A percentile compares a stretch with the other conserved stretches of the same genome.
These are phyloP conservation scores for Congeria kusceri DNA, from an alignment of 2,888 invertebrate genomes.

Conservation along the genomic window DNA sequence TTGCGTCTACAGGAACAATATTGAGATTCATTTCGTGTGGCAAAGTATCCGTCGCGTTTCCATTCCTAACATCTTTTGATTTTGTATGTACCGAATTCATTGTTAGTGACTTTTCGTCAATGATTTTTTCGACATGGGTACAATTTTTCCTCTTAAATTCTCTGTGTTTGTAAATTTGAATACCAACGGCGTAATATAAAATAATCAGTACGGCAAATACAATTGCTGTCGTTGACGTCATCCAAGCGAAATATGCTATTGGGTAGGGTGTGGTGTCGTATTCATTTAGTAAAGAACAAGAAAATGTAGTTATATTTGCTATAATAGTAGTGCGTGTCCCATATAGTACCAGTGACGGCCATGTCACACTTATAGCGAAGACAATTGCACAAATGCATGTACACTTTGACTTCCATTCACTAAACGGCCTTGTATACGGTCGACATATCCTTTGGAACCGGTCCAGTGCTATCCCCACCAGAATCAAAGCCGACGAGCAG, in stretches of 20 bases:
- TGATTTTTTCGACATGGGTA: conserved; percentile 46
- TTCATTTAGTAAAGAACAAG: conserved; percentile 58
- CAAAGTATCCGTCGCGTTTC: too few species aligned
- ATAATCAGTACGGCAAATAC: conserved; percentile 59
- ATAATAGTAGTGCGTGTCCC: conserved; percentile 62
- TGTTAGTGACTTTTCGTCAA: conserved; percentile 47
- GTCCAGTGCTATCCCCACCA: conserved; percentile 70
- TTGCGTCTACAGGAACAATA: too few species aligned
- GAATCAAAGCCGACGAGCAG: conserved; percentile 67
- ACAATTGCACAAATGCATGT: conserved; percentile 65
- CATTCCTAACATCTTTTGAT: background rate
- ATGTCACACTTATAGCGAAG: conserved; percentile 52
- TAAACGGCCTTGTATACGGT: conserved; percentile 65
- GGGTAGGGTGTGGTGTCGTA: conserved; percentile 59
- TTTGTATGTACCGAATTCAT: conserved; percentile 37
- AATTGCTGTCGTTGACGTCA: conserved; percentile 57
- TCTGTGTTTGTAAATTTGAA: conserved; percentile 63
- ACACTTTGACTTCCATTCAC: conserved; percentile 59
- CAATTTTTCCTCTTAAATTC: conserved; percentile 61
- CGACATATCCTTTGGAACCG: conserved; percentile 73
- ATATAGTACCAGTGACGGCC: conserved; percentile 73
- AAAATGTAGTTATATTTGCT: conserved; percentile 30
- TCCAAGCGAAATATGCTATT: conserved; percentile 55
- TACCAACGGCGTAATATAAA: conserved; percentile 65
- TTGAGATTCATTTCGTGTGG: too few species aligned